phyloP scores from a whole-genome alignment of 1,140 invertebrate species.

The Heliconius congener region DNA sequence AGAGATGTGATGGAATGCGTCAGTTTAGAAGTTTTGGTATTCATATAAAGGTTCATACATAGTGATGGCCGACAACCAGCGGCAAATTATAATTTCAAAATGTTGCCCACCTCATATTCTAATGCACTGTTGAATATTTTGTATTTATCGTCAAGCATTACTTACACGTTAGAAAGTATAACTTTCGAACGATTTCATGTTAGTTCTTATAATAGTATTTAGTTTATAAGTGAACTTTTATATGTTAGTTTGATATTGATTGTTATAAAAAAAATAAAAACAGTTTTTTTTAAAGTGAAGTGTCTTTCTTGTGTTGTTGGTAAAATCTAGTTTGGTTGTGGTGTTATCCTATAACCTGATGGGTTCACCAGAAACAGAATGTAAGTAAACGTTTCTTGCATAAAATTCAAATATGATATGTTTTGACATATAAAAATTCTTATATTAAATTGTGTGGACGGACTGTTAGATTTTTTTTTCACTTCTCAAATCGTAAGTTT shows the following conservation, averaged over 20 bases:
- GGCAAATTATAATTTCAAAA: slow-evolving; percentile 69
- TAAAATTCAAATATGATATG: neutral
- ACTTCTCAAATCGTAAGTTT: neutral
- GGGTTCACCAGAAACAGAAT: slow-evolving; percentile 40
- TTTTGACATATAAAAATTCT: neutral
- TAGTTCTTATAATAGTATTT: neutral
- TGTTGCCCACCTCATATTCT: slow-evolving; percentile 52
- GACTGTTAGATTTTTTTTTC: neutral
- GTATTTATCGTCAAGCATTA: slow-evolving; percentile 24
- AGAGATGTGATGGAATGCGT: slow-evolving; percentile 33
- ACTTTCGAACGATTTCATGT: neutral
- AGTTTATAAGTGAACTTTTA: neutral
- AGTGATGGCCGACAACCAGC: slow-evolving; percentile 51
- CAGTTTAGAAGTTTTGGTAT: slow-evolving; percentile 60
- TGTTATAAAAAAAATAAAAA: slow-evolving; percentile 14
- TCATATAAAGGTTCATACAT: slow-evolving; percentile 64
- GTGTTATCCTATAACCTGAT: slow-evolving; percentile 28
- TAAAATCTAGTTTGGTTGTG: slow-evolving; percentile 3
- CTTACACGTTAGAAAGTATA: neutral
- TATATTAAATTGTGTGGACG: neutral
- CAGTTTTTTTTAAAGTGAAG: slow-evolving; percentile 1
- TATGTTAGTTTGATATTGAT: neutral
- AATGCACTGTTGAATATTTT: slow-evolving; percentile 37
- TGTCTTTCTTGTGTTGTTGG: slow-evolving; percentile 20
- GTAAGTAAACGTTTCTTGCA: slow-evolving; percentile 38